Conservation (phyloP, 2,113 vertebrate genomes). For the Stigmatopora nigra region DNA sequence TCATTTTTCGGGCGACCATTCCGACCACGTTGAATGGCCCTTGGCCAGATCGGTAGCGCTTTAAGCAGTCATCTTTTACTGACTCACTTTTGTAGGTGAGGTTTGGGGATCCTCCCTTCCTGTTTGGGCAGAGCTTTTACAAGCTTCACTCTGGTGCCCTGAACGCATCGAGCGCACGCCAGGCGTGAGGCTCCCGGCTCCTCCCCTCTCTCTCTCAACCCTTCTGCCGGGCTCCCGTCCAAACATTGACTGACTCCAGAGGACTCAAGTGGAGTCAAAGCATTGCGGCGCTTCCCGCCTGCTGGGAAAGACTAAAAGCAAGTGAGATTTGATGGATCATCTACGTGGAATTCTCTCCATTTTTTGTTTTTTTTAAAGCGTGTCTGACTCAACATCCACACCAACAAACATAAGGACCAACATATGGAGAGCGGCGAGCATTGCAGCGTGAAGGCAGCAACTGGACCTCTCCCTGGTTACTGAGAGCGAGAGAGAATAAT, state of each 20-base stretch:
- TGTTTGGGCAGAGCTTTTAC: slow-evolving; percentile 34
- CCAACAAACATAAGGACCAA: slow-evolving; percentile 46
- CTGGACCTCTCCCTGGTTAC: slow-evolving; percentile 61
- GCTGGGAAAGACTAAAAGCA: slow-evolving; percentile 29
- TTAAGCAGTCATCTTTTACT: slow-evolving; percentile 27
- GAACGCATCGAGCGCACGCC: slow-evolving; percentile 50
- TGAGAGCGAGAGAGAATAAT: slow-evolving; percentile 58
- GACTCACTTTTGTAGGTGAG: slow-evolving; percentile 42
- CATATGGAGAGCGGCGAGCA: slow-evolving; percentile 56
- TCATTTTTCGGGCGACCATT: slow-evolving; percentile 18
- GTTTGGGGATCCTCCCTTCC: slow-evolving; percentile 52
- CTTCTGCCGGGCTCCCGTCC: slow-evolving; percentile 56
- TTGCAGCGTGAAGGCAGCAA: slow-evolving; percentile 57
- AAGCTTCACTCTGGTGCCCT: slow-evolving; percentile 51
- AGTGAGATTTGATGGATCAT: slow-evolving; percentile 37
- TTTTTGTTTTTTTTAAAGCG: slow-evolving; percentile 16
- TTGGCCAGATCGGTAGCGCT: slow-evolving; percentile 41
- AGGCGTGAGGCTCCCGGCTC: slow-evolving; percentile 59
- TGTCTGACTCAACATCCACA: slow-evolving; percentile 25
- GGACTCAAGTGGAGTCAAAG: slow-evolving; percentile 50
- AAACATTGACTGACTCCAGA: slow-evolving; percentile 55
- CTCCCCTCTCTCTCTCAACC: slow-evolving; percentile 47
- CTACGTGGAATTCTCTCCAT: slow-evolving; percentile 23
- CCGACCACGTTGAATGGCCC: slow-evolving; percentile 21
- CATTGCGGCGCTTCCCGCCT: slow-evolving; percentile 30